Base-by-base conservation (phyloP, 2,113 vertebrate genomes). In the Amphiprion ocellaris region DNA sequence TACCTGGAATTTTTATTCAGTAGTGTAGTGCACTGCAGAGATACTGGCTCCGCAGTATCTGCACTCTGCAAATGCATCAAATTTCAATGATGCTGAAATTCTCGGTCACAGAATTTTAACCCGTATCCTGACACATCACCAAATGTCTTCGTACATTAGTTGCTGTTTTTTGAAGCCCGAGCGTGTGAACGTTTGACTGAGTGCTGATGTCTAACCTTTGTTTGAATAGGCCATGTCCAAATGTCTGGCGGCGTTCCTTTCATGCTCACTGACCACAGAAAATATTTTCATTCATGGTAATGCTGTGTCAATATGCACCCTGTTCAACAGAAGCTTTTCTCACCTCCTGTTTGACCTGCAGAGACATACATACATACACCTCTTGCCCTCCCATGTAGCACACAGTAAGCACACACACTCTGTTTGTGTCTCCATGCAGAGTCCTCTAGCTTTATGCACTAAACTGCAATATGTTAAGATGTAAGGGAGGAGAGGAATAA, bases 271-370 rank as follows among this genome's bases (percentile, higher is more conserved):
- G 85, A 84, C 85, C 85, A 91, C 69, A 74, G 72, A 89, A 89
- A 92, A 94, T 92, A 91, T 92, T 92, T 92, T 91, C 86, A 80
- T 78, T 91, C 90, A 79, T 82, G 82, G 76, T 87, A 84, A 87
- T 85, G 88, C 79, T 89, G 79, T 89, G 89, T 92, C 90, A 90
- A 91, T 86, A 90, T 90, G 73, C 72, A 70, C 54, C 71, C 70
- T 37, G 68, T 70, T 71, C 62, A 63, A 65, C 79, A 84, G 81
- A 65, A 78, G 78, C 80, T 71, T 70, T 68, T 66, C 56, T 73
- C 65, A 53, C 81, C 69, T 83, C 69, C 69, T 58, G 81, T 80
- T 69, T 74, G 79, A 79, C 82, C 82, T 26, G 10, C 77, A 56
- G 41, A 73, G 72, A 81, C 59, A 68, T 50, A 84, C 78, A 52